Conservation (phyloP, 2,113 vertebrate species). For the Calypte anna region DNA sequence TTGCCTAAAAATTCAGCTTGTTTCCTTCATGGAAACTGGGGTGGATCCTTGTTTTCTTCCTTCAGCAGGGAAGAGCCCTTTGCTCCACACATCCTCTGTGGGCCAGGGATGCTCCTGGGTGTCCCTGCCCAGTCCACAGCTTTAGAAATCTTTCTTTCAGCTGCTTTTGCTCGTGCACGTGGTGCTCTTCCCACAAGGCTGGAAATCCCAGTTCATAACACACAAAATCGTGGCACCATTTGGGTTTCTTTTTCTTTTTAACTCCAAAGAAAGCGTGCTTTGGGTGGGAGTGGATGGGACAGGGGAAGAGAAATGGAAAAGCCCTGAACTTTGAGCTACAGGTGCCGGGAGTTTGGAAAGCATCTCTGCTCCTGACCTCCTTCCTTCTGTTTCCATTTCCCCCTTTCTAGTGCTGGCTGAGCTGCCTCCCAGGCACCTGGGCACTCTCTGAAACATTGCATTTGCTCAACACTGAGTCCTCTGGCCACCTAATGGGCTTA, state of each 20-base stretch:
- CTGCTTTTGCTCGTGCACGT: background rate
- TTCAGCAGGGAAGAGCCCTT: background rate
- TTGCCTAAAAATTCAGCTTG: background rate
- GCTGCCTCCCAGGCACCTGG: background rate
- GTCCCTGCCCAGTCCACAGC: background rate
- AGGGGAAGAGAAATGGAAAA: background rate
- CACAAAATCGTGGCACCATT: background rate
- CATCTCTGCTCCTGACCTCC: fast-evolving
- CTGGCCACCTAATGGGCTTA: slow-evolving; percentile 11
- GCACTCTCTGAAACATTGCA: background rate
- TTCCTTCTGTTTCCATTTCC: fast-evolving
- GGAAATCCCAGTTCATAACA: background rate
- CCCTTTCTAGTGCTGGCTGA: background rate
- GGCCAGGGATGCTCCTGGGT: fast-evolving
- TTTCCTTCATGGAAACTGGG: background rate
- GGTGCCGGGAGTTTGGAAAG: background rate
- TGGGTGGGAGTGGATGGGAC: background rate
- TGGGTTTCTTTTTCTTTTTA: background rate
- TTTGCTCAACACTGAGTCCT: background rate
- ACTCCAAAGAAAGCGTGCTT: background rate
- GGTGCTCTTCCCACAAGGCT: background rate
- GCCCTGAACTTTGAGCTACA: background rate
- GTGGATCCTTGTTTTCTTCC: background rate
- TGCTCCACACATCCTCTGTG: background rate
- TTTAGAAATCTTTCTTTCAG: background rate